Evolutionary conservation across 1,140 invertebrate genomes (phyloP).

Genomic region (Sinella curviseta): DNA sequence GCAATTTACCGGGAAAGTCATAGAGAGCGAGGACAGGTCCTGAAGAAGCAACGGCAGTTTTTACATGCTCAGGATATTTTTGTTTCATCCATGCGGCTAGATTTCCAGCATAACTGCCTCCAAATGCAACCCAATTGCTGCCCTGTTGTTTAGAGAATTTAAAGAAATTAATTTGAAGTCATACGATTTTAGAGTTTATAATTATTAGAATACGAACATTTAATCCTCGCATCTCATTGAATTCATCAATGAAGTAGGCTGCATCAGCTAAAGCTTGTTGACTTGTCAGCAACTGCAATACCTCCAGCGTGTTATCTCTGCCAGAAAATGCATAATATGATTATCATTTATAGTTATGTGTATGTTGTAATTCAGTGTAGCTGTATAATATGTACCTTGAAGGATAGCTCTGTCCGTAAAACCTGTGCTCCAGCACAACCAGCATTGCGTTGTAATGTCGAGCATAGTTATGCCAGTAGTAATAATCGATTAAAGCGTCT

Average conservation of each 20-base stretch:
- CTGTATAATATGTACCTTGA: background rate
- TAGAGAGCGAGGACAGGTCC: slow-evolving; percentile 2
- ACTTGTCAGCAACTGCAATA: slow-evolving; percentile 3
- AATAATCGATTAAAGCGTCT: background rate
- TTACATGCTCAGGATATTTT: slow-evolving; percentile 21
- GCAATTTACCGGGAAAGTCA: slow-evolving; percentile 9
- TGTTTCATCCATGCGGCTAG: slow-evolving; percentile 22
- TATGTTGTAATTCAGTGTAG: background rate
- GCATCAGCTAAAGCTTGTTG: slow-evolving; percentile 7
- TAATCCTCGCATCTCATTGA: background rate
- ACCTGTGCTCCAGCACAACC: slow-evolving; percentile 9
- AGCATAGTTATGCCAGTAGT: slow-evolving; percentile 21
- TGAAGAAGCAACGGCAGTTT: slow-evolving; percentile 21
- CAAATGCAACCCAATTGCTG: slow-evolving; percentile 20
- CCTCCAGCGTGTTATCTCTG: background rate
- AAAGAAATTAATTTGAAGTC: too few species aligned
- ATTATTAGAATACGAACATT: background rate
- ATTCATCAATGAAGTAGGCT: slow-evolving; percentile 14
- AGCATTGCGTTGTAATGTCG: slow-evolving; percentile 6
- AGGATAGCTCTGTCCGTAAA: slow-evolving; percentile 12
- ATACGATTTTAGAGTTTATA: background rate
- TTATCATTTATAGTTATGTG: background rate
- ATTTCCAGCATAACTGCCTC: slow-evolving; percentile 15
- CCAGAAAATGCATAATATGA: background rate
- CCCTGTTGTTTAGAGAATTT: background rate